A percentile compares a stretch with the other conserved stretches of the same genome.
Conservation (phyloP, 2,888 invertebrate genomes). For the Drosophila suboccidentalis region DNA sequence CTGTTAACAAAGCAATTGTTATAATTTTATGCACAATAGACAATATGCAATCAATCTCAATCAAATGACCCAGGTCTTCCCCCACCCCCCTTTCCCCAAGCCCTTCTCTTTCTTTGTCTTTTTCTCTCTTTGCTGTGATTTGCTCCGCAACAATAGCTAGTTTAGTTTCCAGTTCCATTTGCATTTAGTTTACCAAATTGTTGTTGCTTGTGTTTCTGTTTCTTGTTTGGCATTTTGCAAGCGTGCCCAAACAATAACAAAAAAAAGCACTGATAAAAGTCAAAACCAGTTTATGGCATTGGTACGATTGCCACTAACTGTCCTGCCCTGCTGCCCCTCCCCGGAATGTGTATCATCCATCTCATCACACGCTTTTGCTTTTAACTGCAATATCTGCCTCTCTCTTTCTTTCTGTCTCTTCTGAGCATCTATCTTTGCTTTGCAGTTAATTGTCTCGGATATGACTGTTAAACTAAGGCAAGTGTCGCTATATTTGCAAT, state of each 20-base stretch:
- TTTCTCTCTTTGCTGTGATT: not conserved
- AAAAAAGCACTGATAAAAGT: slow-evolving; percentile 41
- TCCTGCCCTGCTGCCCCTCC: not conserved
- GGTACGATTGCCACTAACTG: slow-evolving; percentile 8
- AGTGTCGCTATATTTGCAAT: slow-evolving; percentile 3
- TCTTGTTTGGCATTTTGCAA: slow-evolving; percentile 51
- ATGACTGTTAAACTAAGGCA: not conserved
- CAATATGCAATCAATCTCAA: slow-evolving; percentile 47
- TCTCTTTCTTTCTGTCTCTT: not conserved
- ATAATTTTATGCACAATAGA: slow-evolving; percentile 19
- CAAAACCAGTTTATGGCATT: slow-evolving; percentile 57
- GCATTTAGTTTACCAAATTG: slow-evolving; percentile 33
- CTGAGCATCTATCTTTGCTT: slow-evolving; percentile 2
- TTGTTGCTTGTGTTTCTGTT: slow-evolving; percentile 16
- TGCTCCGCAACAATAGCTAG: slow-evolving; percentile 10
- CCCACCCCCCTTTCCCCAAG: not conserved
- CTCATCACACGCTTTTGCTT: slow-evolving; percentile 14
- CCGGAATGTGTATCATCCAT: slow-evolving; percentile 21
- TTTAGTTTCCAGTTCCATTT: slow-evolving; percentile 41
- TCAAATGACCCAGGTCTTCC: slow-evolving; percentile 1
- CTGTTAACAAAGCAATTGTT: slow-evolving; percentile 34
- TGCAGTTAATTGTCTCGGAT: not conserved
- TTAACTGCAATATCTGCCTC: slow-evolving; percentile 3
- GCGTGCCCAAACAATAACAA: slow-evolving; percentile 46
- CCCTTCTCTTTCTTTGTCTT: not conserved